Base-by-base conservation (phyloP, 1,140 invertebrate genomes). In the Ptiloglossa arizonensis region DNA sequence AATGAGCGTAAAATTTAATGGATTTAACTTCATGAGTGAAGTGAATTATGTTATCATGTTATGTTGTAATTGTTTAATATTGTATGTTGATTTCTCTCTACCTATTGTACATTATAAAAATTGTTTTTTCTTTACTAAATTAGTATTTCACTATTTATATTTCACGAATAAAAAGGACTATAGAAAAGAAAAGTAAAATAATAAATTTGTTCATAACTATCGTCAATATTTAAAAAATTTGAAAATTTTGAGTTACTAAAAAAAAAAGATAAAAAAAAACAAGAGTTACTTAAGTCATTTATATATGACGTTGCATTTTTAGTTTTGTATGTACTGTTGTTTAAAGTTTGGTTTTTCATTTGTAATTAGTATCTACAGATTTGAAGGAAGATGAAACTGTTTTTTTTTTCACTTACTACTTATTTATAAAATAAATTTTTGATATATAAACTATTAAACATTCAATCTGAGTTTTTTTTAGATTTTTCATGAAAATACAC, bases 301-400 rank as follows among this genome's bases (percentile, higher is more conserved):
- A 15, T 64, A 1, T 27, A 63, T 50, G 32, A 64, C 13, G 15
- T 64, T 63, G 22, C 46, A 50, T 73, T 54, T 48, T 50, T 29
- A 5, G 54, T 62, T 29, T 60, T 41, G 22, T 52, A 24, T 29
- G 50, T 64, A 38, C 6, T 0, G 4, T 13, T 54, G 2, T 60
- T 71, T 32, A 66, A 66, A 50, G 19, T 50, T 66, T 59, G 15
- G 19, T 62, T 56, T 32, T 56, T 67, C 35, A 24, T 56, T 13
- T 44, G 15, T 22, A 50, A 46, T 24, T 72, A 27, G 27, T 41
- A 63, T 11, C 17, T 32, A 19, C 38, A 29, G 32, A 22, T 38
- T 29, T 52, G 1, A n/a, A 13, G 9, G 5, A 46, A 35, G 19
- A 48, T 62, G 44, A 11, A 11, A 54, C n/a, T n/a, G 52, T 38